phyloP scores from a whole-genome alignment of 1,140 invertebrate genomes.

The Brachionus calyciflorus region DNA sequence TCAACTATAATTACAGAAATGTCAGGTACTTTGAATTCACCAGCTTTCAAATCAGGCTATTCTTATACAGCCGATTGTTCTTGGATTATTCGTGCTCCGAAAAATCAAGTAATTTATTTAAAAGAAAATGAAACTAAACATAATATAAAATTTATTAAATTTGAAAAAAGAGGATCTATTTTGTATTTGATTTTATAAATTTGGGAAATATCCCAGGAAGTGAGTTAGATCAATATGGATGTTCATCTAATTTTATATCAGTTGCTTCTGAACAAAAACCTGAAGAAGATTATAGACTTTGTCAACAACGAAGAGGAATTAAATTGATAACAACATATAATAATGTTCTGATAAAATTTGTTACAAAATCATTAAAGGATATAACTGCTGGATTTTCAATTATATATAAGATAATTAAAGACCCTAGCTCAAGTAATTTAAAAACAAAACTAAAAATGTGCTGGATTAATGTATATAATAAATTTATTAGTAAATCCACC shows the following conservation, averaged over 20 bases:
- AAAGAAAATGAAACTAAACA: not conserved
- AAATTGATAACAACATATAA: conserved; percentile 40
- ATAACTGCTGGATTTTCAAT: conserved; percentile 21
- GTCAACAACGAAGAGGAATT: not conserved
- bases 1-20: not conserved
- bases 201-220: conserved; percentile 10
- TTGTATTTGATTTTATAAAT: conserved; percentile 40
- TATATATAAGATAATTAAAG: conserved; percentile 28
- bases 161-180: conserved; percentile 38
- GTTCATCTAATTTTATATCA: conserved; percentile 37
- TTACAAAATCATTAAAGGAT: not conserved
- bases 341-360: conserved; percentile 34
- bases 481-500: not conserved
- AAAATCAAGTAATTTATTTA: conserved; percentile 18
- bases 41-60: conserved; percentile 1
- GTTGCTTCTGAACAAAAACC: conserved; percentile 7
- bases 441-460: not conserved
- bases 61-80: conserved; percentile 7
- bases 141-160: not conserved
- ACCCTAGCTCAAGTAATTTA: conserved; percentile 16
- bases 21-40: conserved; percentile 9
- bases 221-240: conserved; percentile 21
- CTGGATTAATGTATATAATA: no score
- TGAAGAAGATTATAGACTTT: conserved; percentile 32
- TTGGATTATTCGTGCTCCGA: conserved; percentile 39